A percentile compares a stretch with the other conserved stretches of the same genome.
Conservation (phyloP, 2,113 vertebrate genomes). For the Cryptotis parvus region DNA sequence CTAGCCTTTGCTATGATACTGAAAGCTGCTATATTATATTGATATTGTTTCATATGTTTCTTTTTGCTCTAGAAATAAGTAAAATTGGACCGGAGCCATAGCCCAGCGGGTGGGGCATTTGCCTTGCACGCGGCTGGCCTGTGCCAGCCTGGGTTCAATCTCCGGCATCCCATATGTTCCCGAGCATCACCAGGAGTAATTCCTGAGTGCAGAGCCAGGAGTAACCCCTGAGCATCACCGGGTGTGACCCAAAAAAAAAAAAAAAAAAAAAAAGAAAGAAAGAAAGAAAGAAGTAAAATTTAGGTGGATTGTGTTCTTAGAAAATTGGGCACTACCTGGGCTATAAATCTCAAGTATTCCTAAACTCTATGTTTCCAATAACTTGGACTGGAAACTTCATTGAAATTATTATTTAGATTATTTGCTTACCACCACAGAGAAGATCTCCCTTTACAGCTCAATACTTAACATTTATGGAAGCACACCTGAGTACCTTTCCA, state of each 20-base stretch:
- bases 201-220: too few species aligned
- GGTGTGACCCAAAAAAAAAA: too few species aligned
- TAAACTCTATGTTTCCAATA: not conserved
- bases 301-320: not conserved
- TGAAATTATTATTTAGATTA: conserved; percentile 12
- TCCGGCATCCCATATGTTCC: too few species aligned
- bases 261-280: too few species aligned
- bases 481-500: not conserved
- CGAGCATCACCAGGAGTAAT: too few species aligned
- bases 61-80: not conserved
- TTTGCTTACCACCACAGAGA: not conserved
- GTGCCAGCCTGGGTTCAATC: too few species aligned
- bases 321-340: not conserved
- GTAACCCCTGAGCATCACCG: too few species aligned
- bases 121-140: too few species aligned
- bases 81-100: too few species aligned
- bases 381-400: conserved; percentile 45
- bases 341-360: conserved; percentile 2
- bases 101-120: too few species aligned
- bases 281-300: too few species aligned
- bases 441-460: not conserved
- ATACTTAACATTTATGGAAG: not conserved
- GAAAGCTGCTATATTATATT: not conserved
- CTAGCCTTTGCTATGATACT: not conserved
- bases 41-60: conserved; percentile 29